These are phyloP conservation scores for Venustoraphidia nigricollis DNA, from an alignment of 2,888 invertebrate species.

Conservation along the genomic window DNA sequence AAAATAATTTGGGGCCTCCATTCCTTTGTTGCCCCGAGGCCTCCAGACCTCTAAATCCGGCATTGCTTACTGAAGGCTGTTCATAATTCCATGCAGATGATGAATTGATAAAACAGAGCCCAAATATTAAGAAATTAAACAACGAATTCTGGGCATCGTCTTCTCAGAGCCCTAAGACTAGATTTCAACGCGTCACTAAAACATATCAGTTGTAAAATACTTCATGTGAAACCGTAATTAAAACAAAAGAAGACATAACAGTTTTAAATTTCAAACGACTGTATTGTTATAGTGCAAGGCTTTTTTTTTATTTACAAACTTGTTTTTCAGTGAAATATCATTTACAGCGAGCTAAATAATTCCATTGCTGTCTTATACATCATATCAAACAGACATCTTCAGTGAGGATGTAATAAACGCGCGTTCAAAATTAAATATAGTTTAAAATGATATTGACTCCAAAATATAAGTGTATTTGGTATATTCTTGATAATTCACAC, in stretches of 20 bases:
- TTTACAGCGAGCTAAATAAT: no score
- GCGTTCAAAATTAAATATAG: not conserved
- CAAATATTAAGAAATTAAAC: no score
- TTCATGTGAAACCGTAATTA: not conserved
- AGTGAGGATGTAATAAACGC: not conserved
- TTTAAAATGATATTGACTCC: conserved; percentile 3
- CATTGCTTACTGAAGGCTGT: no score
- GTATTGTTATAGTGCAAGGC: not conserved
- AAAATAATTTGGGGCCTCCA: no score
- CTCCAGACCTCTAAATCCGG: no score
- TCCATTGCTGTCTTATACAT: not conserved
- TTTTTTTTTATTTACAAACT: not conserved
- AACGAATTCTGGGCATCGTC: no score
- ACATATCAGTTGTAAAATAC: not conserved
- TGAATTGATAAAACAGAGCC: no score
- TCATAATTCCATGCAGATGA: no score
- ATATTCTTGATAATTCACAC: conserved; percentile 36
- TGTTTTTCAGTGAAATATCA: not conserved
- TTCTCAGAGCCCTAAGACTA: no score
- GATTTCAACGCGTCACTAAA: not conserved
- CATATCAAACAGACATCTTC: not conserved
- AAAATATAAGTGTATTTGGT: conserved; percentile 13
- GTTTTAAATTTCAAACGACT: not conserved
- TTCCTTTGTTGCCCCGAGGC: no score
- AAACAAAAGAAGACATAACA: not conserved